Percentiles rank a stretch among this genome's conserved stretches.
phyloP scores from a whole-genome alignment of 2,797 vertebrate genomes.

The Cyprinella venusta region DNA sequence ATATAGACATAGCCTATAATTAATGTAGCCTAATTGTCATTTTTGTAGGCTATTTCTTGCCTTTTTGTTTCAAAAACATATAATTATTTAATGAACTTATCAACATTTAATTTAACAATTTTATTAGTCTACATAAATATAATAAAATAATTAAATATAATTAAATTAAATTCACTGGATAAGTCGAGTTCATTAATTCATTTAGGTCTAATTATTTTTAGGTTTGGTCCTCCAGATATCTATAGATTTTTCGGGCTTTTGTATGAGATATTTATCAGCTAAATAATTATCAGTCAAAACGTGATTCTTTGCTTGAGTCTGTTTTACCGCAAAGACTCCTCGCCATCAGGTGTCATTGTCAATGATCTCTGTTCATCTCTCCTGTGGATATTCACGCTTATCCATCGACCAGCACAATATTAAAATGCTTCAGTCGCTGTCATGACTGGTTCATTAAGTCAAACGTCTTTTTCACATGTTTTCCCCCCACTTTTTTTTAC shows the following conservation, averaged over 20 bases:
- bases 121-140: not conserved
- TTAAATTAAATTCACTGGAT: not conserved
- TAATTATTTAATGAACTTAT: not conserved
- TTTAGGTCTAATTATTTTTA: not conserved
- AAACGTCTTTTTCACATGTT: conserved; percentile 8
- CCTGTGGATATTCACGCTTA: conserved; percentile 59
- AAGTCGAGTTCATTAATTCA: not conserved
- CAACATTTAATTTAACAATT: not conserved
- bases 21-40: not conserved
- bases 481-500: not conserved
- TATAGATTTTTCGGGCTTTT: not conserved
- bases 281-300: conserved; percentile 35
- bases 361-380: conserved; percentile 56
- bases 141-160: not conserved
- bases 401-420: conserved; percentile 56
- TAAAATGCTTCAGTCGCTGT: conserved; percentile 59
- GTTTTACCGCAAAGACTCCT: conserved; percentile 21
- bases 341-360: conserved; percentile 33
- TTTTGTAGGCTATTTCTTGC: not conserved
- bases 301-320: conserved; percentile 9
- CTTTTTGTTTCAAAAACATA: not conserved
- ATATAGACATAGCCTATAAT: not conserved
- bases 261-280: conserved; percentile 21
- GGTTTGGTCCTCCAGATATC: not conserved
- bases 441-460: conserved; percentile 46